A percentile compares a stretch with the other conserved stretches of the same genome.
These are phyloP conservation scores for Drosophila atripex DNA, from an alignment of 2,888 invertebrate species.

Conservation along the genomic window DNA sequence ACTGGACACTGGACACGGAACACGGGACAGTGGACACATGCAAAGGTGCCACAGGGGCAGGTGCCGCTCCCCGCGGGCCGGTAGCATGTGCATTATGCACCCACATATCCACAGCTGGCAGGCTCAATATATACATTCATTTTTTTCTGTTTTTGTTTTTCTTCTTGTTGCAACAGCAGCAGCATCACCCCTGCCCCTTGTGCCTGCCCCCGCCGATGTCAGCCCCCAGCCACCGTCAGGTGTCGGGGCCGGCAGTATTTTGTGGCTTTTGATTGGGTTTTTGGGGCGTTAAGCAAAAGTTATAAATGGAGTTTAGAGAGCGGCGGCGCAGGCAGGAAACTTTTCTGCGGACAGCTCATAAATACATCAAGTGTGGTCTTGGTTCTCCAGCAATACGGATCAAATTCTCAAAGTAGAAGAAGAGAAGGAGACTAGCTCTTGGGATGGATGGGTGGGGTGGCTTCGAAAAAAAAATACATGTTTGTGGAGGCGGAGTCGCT, in stretches of 20 bases:
- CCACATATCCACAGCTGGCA: conserved; percentile 69
- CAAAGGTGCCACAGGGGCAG: conserved; percentile 14
- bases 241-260: conserved; percentile 70
- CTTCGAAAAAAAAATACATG: no score
- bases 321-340: conserved; percentile 7
- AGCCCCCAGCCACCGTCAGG: conserved; percentile 53
- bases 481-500: conserved; percentile 10
- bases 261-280: conserved; percentile 78
- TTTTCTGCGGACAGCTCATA: conserved; percentile 67
- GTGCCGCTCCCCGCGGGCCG: conserved; percentile 31
- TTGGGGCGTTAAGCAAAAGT: conserved; percentile 47
- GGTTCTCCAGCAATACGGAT: conserved; percentile 50
- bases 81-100: conserved; percentile 67
- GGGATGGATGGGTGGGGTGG: not conserved
- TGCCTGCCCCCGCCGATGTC: not conserved
- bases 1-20: conserved; percentile 9
- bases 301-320: conserved; percentile 74
- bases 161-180: conserved; percentile 10
- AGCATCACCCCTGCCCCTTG: not conserved
- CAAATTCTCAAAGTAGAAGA: conserved; percentile 62
- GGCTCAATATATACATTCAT: conserved; percentile 35
- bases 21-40: conserved; percentile 10
- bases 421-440: conserved; percentile 7
- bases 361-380: conserved; percentile 61
- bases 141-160: not conserved